A percentile compares a stretch with the other conserved stretches of the same genome.
Evolutionary conservation across 2,113 vertebrate species (phyloP).

Genomic region (Pavo muticus): DNA sequence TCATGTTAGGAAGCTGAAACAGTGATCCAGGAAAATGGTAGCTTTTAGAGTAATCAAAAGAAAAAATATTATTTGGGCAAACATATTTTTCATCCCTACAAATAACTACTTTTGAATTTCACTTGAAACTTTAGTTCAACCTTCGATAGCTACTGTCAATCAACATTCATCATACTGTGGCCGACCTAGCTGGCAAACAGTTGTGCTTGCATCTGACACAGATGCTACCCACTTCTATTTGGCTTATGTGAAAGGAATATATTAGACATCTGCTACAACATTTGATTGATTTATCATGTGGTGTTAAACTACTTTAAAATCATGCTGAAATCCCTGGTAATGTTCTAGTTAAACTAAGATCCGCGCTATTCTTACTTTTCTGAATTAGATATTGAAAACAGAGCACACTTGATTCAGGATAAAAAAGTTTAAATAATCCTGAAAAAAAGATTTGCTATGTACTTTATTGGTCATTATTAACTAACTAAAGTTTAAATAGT

Average conservation of each 20-base stretch:
- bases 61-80: background rate
- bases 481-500: background rate
- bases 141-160: constrained; percentile 24
- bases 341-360: background rate
- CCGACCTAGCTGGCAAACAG: constrained; percentile 4
- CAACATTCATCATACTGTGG: background rate
- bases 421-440: background rate
- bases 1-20: background rate
- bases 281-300: constrained; percentile 30
- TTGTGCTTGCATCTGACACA: constrained; percentile 5
- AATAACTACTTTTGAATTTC: background rate
- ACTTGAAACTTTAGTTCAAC: background rate
- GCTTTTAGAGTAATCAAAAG: background rate
- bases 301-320: constrained; percentile 28
- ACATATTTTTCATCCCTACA: background rate
- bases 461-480: background rate
- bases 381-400: background rate
- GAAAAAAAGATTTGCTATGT: background rate
- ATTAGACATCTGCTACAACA: constrained; percentile 39
- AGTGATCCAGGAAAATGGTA: background rate
- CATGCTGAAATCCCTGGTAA: background rate
- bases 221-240: constrained; percentile 14
- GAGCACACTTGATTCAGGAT: background rate
- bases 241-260: constrained; percentile 21
- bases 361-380: background rate